phyloP scores from a whole-genome alignment of 2,888 invertebrate species.

The Cerastoderma edule region DNA sequence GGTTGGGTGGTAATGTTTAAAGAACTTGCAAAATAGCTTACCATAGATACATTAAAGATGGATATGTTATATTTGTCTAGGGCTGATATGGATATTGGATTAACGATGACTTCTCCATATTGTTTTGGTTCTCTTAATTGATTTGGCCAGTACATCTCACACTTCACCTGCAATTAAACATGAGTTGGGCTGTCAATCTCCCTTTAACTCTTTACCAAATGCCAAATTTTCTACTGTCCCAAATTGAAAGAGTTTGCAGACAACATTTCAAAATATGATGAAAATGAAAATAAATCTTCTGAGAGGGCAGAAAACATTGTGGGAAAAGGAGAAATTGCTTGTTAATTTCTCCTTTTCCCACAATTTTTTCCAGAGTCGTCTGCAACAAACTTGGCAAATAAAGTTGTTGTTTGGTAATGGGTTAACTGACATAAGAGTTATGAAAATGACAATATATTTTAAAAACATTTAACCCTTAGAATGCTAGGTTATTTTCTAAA shows the following conservation, averaged over 20 bases:
- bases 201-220: background rate
- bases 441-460: no score
- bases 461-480: no score
- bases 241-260: no score
- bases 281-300: background rate
- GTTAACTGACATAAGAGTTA: background rate
- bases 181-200: no score
- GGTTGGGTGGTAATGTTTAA: no score
- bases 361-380: background rate
- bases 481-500: no score
- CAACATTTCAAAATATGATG: no score
- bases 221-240: background rate
- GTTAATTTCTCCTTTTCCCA: conserved; percentile 12
- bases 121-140: conserved; percentile 65
- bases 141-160: conserved; percentile 75
- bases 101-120: conserved; percentile 68
- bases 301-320: background rate
- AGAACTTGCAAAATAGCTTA: background rate
- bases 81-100: conserved; percentile 63
- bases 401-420: background rate
- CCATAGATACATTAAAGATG: conserved; percentile 62
- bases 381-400: background rate
- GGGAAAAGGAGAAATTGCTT: background rate
- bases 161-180: conserved; percentile 75
- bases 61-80: conserved; percentile 70